Evolutionary conservation across 2,113 vertebrate genomes (phyloP), one percentile per base, ranked within the genome.

Genomic region (Euleptes europaea): DNA sequence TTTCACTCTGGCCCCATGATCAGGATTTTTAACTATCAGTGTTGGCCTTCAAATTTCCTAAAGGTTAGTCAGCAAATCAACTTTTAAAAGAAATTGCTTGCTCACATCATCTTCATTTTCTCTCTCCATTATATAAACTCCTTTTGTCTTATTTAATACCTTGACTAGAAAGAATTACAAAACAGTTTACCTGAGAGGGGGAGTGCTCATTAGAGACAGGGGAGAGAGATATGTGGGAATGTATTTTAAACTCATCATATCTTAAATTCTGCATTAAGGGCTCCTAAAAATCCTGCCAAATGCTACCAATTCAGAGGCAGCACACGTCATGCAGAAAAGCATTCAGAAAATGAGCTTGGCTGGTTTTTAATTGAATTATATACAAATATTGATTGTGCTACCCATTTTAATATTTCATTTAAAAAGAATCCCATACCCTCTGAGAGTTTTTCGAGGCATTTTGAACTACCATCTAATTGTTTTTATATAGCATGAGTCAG

Each of bases 301-400:
- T 42, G 79, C 69, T 78, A 88, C 69, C 40, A 86, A 89, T 82
- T 88, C 71, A 67, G 69, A 82, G 74, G 70, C 54, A 90, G 66
- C 0, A 0, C 85, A 82, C 84, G 57, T 73, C 40, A 75, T 54
- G 80, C 79, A 80, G 63, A 80, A 85, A 88, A 90, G 71, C 85
- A 90, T 0, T 0, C 65, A 86, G 89, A 90, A 90, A 89, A 75
- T 47, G 28, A 88, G 73, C 73, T 86, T 66, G 82, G 88, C 83
- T 89, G 78, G 84, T 78, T 85, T 83, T 90, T 93, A 90, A 94
- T 86, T 91, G 84, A 94, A 93, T 92, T 92, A 84, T 80, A 44
- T 91, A 87, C 84, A 88, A 90, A 92, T 92, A 94, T 87, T 88
- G 93, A 94, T 92, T 85, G 92, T 78, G 63, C 87, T 93, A 88